Evolutionary conservation across 2,888 invertebrate species (phyloP), one percentile per base, ranked within the genome.

Genomic region (Tortricodes alternella): DNA sequence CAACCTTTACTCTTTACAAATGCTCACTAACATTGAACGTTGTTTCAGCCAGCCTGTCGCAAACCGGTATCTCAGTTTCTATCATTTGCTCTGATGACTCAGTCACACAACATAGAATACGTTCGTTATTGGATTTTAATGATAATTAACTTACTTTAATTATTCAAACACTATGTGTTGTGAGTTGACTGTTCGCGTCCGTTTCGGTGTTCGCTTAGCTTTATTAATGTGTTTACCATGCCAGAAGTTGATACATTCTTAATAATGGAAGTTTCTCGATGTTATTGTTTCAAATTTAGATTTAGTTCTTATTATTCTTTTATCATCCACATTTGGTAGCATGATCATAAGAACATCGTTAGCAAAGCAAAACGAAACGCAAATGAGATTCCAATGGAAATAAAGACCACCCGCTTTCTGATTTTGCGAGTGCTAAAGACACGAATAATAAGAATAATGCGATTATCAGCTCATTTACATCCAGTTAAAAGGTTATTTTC

Each of bases 1-100:
- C 85, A 85, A 88, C 85, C 87, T 87, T 88, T 76, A 81, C 78
- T 46, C 29, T 41, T 35, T 35, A 29, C 37, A 68, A 76, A 73
- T 68, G 61, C 69, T 71, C 62, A 63, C 65, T 65, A 41, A 39
- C 48, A n/a, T n/a, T n/a, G n/a, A n/a, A n/a, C n/a, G n/a, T n/a
- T n/a, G n/a, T n/a, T n/a, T n/a, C n/a, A n/a, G n/a, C n/a, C n/a
- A n/a, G n/a, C n/a, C n/a, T n/a, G n/a, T 44, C 21, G 15, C 18
- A 52, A 52, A 52, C 75, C 74, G 73, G 76, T 74, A 72, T 66
- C 50, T 63, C 50, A 62, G 65, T 63, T 62, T n/a, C 57, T 61
- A 67, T 65, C 65, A 50, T 59, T 56, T 55, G 50, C 70, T 75
- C 71, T 66, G 58, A 71, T 85, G 85, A 84, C 73, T 83, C 83